A percentile compares a stretch with the other conserved stretches of the same genome.
Evolutionary conservation across 1,140 invertebrate species (phyloP).

Genomic region (Dryas iulia): DNA sequence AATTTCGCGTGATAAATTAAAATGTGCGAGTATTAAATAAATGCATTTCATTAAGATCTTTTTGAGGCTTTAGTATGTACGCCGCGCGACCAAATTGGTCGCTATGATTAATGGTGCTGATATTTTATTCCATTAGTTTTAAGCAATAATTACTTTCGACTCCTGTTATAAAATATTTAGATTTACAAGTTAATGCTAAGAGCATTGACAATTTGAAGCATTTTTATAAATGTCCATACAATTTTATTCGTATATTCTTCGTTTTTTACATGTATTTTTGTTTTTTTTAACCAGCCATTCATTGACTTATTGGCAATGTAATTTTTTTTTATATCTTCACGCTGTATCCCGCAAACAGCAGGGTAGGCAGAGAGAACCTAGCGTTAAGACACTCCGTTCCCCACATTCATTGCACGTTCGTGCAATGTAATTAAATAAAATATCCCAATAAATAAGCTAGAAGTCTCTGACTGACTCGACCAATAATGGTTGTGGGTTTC

Average conservation of each 20-base stretch:
- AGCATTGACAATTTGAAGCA: not conserved
- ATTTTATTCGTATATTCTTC: not conserved
- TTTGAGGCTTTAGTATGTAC: conserved; percentile 14
- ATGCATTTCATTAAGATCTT: conserved; percentile 41
- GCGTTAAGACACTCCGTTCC: too few species aligned
- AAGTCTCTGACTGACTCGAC: too few species aligned
- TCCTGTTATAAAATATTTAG: conserved; percentile 36
- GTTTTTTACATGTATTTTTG: too few species aligned
- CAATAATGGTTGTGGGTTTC: too few species aligned
- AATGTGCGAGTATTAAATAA: conserved; percentile 42
- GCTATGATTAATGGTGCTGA: conserved; percentile 48
- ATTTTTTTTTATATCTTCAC: too few species aligned
- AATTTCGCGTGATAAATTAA: conserved; percentile 49
- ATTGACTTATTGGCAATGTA: too few species aligned
- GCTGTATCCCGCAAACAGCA: too few species aligned
- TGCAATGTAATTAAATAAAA: too few species aligned
- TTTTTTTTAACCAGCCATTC: too few species aligned
- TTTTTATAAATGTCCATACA: conserved; percentile 16
- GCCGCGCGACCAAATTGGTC: conserved; percentile 41
- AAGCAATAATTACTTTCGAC: conserved; percentile 36
- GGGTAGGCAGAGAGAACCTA: too few species aligned
- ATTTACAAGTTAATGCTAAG: conserved; percentile 25
- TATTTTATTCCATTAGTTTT: conserved; percentile 50
- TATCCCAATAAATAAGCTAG: too few species aligned
- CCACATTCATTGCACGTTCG: too few species aligned